Evolutionary conservation across 2,888 invertebrate genomes (phyloP), one percentile per base, ranked within the genome.

Genomic region (Drosophila picticornis): DNA sequence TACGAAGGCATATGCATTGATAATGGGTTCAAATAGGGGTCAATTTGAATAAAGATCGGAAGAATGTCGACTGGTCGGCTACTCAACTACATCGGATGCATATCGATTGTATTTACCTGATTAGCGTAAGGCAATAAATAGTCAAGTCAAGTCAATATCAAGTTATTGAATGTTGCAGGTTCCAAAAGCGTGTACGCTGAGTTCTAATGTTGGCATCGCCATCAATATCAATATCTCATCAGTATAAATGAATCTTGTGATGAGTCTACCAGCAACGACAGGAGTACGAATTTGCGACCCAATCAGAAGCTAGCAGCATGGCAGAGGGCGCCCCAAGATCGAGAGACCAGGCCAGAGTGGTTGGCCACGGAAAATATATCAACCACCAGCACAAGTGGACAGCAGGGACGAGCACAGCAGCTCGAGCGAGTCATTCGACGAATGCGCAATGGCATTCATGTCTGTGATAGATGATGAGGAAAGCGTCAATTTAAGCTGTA

Each of bases 21-120:
- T 10, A 10, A 10, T 10, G 10, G 0, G 0, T 32, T 38, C 0
- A 0, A n/a, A 40, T 0, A 2, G 1, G 4, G 9, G 10, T n/a
- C 4, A n/a, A 10, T 40, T 40, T n/a, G n/a, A 40, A 40, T n/a
- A 1, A 40, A 40, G n/a, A 40, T 40, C 40, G 6, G n/a, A 40
- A 40, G 9, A 40, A n/a, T 40, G 9, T 9, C n/a, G 4, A n/a
- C 10, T 40, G 38, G 38, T n/a, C 38, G 6, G 19, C 9, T 1
- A 4, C 32, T 34, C 19, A 6, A 6, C 22, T 22, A 22, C 11
- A 22, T 43, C 6, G 43, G 6, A n/a, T 11, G 2, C 11, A 43
- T 22, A 22, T 22, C 11, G 43, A 22, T 11, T 6, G 22, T 0
- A 22, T 11, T 6, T 43, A n/a, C 5, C n/a, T n/a, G 5, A n/a